Evolutionary conservation across 2,797 vertebrate genomes (phyloP), one percentile per base, ranked within the genome.

Genomic region (Fratercula arctica): DNA sequence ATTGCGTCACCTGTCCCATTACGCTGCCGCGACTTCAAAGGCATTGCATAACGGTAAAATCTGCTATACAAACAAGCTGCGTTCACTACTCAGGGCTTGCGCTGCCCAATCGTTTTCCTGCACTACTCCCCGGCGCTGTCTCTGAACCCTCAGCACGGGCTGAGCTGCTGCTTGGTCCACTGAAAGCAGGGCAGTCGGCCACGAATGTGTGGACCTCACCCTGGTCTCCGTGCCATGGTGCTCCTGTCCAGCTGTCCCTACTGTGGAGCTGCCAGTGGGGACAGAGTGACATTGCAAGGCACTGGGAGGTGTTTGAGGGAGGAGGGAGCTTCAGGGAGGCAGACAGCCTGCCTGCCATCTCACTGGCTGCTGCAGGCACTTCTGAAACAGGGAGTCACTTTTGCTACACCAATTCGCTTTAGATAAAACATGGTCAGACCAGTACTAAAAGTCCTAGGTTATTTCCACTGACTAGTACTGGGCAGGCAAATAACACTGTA

Each of bases 151-250:
- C 53, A 67, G 70, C 45, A 19, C 28, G 0, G 1, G 45, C 15
- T 51, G 59, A 54, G 66, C 76, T 70, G 37, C 64, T 66, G 29
- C 37, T 31, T 51, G 4, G 1, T n/a, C 45, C 50, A 1, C 35
- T 9, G 16, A n/a, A 50, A 46, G 31, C 3, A 3, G 73, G 57
- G 37, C 0, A 0, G 5, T 13, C 11, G 13, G 54, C 29, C 29
- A 5, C 0, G 0, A 60, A 16, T 9, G 8, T 3, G 3, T 2
- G 5, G 66, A 66, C 54, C 20, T 75, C 2, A 0, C 63, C 24
- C 57, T 29, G 26, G 17, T 35, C 29, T 68, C 70, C 1, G 3
- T 25, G 51, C 20, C 46, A 10, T 1, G 0, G 19, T 51, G 57
- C 24, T 29, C 28, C 28, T 79, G 61, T 24, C 50, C 43, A 45